Evolutionary conservation across 2,113 vertebrate genomes (phyloP), one percentile per base, ranked within the genome.

Genomic region (Periophthalmodon schlosseri): DNA sequence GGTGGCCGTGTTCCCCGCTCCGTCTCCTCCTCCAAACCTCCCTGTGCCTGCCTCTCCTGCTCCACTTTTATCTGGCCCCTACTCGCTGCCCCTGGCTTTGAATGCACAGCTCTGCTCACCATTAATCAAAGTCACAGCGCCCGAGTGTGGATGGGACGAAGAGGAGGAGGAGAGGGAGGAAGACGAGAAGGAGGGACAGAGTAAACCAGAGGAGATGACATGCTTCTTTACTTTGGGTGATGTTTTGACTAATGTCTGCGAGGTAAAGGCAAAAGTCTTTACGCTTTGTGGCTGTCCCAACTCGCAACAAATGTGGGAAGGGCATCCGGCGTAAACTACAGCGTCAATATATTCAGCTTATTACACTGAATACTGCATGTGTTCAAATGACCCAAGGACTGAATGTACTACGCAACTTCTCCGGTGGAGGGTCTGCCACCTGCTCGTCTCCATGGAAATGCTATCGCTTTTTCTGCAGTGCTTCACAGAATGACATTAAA

Each of bases 61-160:
- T 90, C 89, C 85, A 91, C 87, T 88, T 92, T 87, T 88, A 84
- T 89, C 89, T 87, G 84, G 86, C 85, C 84, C 82, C 57, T 79
- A 80, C 85, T 87, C 67, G 84, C 88, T 87, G 92, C 86, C 88
- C 83, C 85, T 90, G 89, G 86, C 86, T 92, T 90, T 90, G 89
- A 91, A 91, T 91, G 86, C 85, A 91, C 89, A 87, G 84, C 85
- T 86, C 57, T 88, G 83, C 85, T 92, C 87, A 89, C 86, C 89
- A 93, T 92, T 92, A 91, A 92, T 93, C 92, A 93, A 92, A 91
- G 91, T 92, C 91, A 89, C 76, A 88, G 82, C 81, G 88, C 87
- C 61, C 69, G 87, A 75, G 75, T 90, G 90, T 81, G 80, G 86
- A 81, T 65, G 73, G 80, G 79, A 88, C 69, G 83, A 68, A 84